Conservation (phyloP, 2,113 vertebrate genomes). For the Larimichthys polyactis region DNA sequence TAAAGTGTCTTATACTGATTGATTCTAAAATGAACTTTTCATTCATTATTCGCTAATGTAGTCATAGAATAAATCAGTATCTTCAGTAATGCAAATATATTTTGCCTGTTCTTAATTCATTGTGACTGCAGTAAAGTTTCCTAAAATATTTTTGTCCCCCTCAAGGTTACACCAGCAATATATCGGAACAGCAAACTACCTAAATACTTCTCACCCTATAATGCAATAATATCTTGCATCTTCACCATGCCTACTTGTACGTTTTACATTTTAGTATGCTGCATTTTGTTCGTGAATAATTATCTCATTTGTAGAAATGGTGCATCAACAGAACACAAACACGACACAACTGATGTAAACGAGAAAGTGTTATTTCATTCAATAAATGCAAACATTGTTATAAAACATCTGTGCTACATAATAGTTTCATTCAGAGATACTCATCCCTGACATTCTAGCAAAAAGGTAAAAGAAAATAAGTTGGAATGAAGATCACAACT, state of each 20-base stretch:
- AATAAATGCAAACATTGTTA: conserved; percentile 53
- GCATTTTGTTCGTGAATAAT: background rate
- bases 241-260: background rate
- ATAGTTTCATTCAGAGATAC: conserved; percentile 47
- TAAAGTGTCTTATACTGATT: background rate
- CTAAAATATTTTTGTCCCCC: background rate
- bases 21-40: background rate
- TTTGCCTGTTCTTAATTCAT: background rate
- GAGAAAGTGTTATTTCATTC: conserved; percentile 41
- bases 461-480: conserved; percentile 42
- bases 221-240: background rate
- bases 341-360: conserved; percentile 22
- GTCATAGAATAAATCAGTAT: background rate
- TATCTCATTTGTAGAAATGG: background rate
- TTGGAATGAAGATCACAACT: conserved; percentile 40
- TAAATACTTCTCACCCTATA: background rate
- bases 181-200: background rate
- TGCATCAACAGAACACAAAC: conserved; percentile 2
- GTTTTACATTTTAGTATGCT: background rate
- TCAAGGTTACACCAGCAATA: background rate
- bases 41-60: background rate
- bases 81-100: background rate
- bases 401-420: conserved; percentile 46
- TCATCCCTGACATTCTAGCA: conserved; percentile 39
- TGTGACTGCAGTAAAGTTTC: background rate